Evolutionary conservation across 2,113 vertebrate genomes (phyloP).

Genomic region (Thinocorus orbignyianus): DNA sequence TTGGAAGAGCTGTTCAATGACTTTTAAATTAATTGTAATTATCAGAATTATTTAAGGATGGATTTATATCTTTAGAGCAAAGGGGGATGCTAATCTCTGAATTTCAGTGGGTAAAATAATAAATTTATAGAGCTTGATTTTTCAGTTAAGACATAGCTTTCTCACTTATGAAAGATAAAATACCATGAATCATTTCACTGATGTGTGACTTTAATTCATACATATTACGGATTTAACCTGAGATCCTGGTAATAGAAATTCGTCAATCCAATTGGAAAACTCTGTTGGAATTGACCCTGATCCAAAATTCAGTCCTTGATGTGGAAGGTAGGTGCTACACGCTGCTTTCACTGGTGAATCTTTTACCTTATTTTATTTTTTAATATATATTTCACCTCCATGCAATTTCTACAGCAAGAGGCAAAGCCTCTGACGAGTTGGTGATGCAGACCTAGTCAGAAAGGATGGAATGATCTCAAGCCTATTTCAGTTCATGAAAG

Average conservation of each 20-base stretch:
- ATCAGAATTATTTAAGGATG: neutral
- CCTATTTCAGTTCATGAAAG: neutral
- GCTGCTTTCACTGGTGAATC: neutral
- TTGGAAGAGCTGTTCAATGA: neutral
- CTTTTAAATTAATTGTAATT: neutral
- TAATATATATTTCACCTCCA: neutral
- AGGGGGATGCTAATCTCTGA: neutral
- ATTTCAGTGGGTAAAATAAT: neutral
- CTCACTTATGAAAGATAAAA: neutral
- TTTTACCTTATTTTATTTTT: neutral
- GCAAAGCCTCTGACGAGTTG: neutral
- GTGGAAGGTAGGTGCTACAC: accelerated
- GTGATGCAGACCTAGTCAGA: neutral
- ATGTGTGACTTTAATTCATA: neutral
- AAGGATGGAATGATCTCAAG: neutral
- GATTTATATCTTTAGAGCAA: neutral
- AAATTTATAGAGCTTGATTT: neutral
- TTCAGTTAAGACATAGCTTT: neutral
- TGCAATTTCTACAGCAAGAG: neutral
- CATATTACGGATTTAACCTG: neutral
- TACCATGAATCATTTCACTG: neutral
- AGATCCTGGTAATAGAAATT: neutral
- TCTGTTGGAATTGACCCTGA: neutral
- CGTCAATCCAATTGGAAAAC: neutral
- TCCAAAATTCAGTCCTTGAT: neutral